phyloP scores from a whole-genome alignment of 1,140 invertebrate genomes.

The Schlechtendalia chinensis region DNA sequence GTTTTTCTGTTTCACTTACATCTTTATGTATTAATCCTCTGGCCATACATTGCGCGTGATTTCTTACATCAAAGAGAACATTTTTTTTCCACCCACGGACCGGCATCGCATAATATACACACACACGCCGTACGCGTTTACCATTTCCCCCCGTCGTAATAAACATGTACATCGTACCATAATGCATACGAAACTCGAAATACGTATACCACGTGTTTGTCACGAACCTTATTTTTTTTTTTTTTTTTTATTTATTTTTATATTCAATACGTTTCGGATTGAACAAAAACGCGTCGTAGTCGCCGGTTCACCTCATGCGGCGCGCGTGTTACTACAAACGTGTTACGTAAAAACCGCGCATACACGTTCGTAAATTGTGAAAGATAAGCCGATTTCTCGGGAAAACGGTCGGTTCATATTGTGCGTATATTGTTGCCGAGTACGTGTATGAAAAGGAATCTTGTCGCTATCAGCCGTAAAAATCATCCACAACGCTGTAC shows the following conservation, averaged over 20 bases:
- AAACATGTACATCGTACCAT: slow-evolving; percentile 11
- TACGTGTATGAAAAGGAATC: not conserved
- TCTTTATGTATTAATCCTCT: not conserved
- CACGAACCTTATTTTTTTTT: slow-evolving; percentile 11
- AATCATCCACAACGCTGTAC: not conserved
- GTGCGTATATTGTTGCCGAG: not conserved
- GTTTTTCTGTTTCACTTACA: too few relatives aligned
- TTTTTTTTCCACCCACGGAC: slow-evolving; percentile 6
- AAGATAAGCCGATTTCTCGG: slow-evolving; percentile 26
- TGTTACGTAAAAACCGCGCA: not conserved
- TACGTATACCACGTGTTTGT: not conserved
- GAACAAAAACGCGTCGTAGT: slow-evolving; percentile 12
- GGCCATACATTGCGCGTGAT: not conserved
- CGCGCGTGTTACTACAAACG: slow-evolving; percentile 1
- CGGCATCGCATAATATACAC: too few relatives aligned
- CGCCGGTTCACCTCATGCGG: slow-evolving; percentile 31
- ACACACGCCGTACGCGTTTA: not conserved
- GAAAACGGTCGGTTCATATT: slow-evolving; percentile 17
- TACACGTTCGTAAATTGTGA: slow-evolving; percentile 17
- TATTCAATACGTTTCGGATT: not conserved
- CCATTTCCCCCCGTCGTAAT: not conserved
- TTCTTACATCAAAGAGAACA: not conserved
- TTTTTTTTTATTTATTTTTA: not conserved
- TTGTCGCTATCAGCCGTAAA: slow-evolving; percentile 17
- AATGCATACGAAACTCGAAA: not conserved